These are phyloP conservation scores for Brachypodius melanocephalos DNA, from an alignment of 2,113 vertebrate genomes.

Conservation along the genomic window DNA sequence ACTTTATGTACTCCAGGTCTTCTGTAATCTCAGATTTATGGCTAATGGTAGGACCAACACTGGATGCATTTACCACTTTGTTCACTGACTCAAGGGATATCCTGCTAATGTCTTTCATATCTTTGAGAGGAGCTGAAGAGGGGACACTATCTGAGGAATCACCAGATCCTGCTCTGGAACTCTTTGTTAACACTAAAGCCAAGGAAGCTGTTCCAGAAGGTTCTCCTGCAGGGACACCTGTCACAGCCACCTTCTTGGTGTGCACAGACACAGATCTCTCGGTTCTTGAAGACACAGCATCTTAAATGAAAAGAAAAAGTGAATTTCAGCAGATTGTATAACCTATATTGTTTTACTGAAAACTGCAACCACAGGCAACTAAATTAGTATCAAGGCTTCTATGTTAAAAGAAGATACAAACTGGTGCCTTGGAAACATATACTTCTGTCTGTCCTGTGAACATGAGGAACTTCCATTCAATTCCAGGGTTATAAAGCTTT, in stretches of 20 bases:
- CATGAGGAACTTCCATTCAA: background rate
- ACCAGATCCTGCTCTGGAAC: constrained; percentile 65
- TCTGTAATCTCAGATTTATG: constrained; percentile 76
- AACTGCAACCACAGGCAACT: background rate
- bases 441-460: background rate
- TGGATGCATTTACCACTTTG: constrained; percentile 20
- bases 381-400: background rate
- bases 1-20: constrained; percentile 69
- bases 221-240: constrained; percentile 58
- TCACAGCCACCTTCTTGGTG: constrained; percentile 64
- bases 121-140: constrained; percentile 44
- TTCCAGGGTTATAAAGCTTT: background rate
- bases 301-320: constrained; percentile 51
- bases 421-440: background rate
- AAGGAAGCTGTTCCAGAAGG: constrained; percentile 52
- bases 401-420: background rate
- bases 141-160: constrained; percentile 57
- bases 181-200: constrained; percentile 53
- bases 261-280: constrained; percentile 64
- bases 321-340: background rate
- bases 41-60: constrained; percentile 45
- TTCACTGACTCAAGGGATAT: background rate
- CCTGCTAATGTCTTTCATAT: background rate
- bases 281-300: constrained; percentile 39
- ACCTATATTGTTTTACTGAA: background rate